These are phyloP conservation scores for Hylomyscus alleni DNA, from an alignment of 2,797 vertebrate species.

Conservation along the genomic window DNA sequence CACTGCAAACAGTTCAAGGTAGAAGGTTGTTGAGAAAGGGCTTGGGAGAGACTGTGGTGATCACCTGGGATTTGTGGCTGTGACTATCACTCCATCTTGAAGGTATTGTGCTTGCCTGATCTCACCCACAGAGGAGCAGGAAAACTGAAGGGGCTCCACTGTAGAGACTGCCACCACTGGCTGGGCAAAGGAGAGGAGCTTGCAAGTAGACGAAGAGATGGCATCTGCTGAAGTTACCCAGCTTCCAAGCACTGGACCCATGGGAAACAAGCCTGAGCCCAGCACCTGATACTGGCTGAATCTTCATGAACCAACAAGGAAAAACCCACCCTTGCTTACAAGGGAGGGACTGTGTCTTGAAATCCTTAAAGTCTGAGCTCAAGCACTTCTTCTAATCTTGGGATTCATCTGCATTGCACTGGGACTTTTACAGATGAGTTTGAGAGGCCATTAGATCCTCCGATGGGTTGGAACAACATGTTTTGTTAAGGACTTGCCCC, in stretches of 20 bases:
- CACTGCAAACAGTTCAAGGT: not conserved
- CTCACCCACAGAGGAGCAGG: not conserved
- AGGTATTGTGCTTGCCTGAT: not conserved
- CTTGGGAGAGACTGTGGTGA: not conserved
- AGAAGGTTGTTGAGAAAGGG: not conserved
- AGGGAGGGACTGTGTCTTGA: not conserved
- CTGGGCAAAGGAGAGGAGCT: not conserved
- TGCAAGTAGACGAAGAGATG: no score
- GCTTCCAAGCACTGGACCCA: not conserved
- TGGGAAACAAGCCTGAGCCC: not conserved
- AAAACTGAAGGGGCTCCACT: not conserved
- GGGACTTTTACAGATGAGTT: not conserved
- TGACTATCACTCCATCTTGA: not conserved
- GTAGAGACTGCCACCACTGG: not conserved
- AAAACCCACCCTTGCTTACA: not conserved
- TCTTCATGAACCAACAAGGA: not conserved
- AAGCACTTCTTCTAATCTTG: not conserved
- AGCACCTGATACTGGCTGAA: not conserved
- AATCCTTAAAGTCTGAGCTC: not conserved
- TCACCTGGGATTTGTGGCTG: not conserved
- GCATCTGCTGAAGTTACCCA: not conserved
- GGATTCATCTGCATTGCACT: not conserved
- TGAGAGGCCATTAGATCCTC: not conserved
- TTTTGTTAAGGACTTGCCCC: not conserved
- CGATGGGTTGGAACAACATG: not conserved